phyloP scores from a whole-genome alignment of 2,888 invertebrate species.

The Mimachlamys varia region DNA sequence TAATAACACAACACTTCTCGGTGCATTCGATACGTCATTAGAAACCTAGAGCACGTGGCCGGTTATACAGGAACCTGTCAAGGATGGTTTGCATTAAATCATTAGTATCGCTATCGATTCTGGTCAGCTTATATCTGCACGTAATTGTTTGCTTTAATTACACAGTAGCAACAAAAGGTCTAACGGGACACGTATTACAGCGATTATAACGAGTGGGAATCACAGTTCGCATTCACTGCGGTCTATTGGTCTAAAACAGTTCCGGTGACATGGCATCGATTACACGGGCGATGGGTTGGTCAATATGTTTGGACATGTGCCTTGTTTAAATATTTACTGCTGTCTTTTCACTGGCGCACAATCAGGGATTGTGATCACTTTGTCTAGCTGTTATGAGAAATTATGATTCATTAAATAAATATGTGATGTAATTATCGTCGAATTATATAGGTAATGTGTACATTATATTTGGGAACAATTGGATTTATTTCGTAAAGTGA shows the following conservation, averaged over 20 bases:
- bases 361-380: background rate
- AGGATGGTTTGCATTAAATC: too few species aligned
- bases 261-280: background rate
- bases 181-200: background rate
- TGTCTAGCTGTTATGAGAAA: background rate
- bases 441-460: background rate
- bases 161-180: too few species aligned
- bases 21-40: too few species aligned
- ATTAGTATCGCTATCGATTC: too few species aligned
- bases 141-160: background rate
- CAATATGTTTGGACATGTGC: background rate
- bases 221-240: background rate
- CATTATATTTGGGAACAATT: background rate
- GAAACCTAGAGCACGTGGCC: too few species aligned
- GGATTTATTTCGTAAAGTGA: background rate
- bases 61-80: too few species aligned
- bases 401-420: background rate
- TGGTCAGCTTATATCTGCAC: background rate
- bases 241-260: background rate
- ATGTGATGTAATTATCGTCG: background rate
- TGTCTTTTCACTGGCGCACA: background rate
- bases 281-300: background rate
- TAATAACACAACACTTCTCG: too few species aligned
- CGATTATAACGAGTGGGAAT: background rate
- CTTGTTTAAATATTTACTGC: conserved; percentile 24